Conservation (phyloP, 1,140 invertebrate species). For the Lasioglossum albipes region DNA sequence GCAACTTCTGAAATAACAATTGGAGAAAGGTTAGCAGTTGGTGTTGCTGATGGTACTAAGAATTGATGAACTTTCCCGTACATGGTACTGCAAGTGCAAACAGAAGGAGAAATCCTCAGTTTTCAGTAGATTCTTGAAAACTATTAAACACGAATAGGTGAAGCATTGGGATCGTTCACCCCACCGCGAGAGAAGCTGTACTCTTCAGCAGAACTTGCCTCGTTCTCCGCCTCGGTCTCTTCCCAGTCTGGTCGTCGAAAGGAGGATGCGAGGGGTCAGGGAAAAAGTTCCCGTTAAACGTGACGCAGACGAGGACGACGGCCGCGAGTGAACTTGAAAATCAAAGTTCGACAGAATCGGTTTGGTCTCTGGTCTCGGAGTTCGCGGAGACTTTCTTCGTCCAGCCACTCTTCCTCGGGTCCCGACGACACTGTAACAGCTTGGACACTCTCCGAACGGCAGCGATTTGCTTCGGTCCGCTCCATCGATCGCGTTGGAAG, state of each 20-base stretch:
- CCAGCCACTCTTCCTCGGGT: slow-evolving; percentile 22
- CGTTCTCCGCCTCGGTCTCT: slow-evolving; percentile 18
- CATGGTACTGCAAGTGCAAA: too few relatives aligned
- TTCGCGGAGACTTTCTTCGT: slow-evolving; percentile 47
- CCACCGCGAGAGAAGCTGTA: slow-evolving; percentile 31
- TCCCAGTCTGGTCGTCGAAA: slow-evolving; percentile 16
- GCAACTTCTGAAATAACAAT: too few relatives aligned
- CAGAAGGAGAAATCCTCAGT: too few relatives aligned
- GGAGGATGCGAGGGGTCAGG: slow-evolving; percentile 20
- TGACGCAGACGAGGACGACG: slow-evolving; percentile 9
- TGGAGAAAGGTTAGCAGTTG: too few relatives aligned
- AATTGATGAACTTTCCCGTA: too few relatives aligned
- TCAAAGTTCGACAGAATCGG: slow-evolving; percentile 66
- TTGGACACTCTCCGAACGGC: slow-evolving; percentile 13
- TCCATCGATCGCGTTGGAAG: neutral
- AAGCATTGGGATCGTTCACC: too few relatives aligned
- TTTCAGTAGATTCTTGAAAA: too few relatives aligned
- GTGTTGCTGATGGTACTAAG: too few relatives aligned
- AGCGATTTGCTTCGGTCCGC: neutral
- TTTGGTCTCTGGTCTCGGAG: slow-evolving; percentile 57
- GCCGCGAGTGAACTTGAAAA: slow-evolving; percentile 56
- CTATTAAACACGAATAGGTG: too few relatives aligned
- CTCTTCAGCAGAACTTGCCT: slow-evolving; percentile 52
- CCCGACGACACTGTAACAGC: slow-evolving; percentile 26
- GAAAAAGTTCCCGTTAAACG: slow-evolving; percentile 59